Percentiles rank a stretch among this genome's conserved stretches.
These are phyloP conservation scores for Eumeta japonica DNA, from an alignment of 1,140 invertebrate genomes.

Conservation along the genomic window DNA sequence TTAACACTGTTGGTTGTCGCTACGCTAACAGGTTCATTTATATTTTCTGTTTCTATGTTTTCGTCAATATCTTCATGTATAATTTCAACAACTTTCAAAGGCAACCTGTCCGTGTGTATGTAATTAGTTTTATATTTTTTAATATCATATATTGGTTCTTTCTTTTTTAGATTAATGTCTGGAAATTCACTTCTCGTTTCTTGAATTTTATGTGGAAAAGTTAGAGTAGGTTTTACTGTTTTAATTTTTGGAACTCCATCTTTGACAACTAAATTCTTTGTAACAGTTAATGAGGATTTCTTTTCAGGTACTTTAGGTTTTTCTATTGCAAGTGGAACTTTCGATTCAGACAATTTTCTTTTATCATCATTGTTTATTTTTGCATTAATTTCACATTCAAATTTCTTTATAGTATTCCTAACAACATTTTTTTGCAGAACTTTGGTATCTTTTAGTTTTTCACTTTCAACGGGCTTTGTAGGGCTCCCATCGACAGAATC, in stretches of 20 bases:
- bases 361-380: conserved; percentile 29
- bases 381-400: conserved; percentile 47
- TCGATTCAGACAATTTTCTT: conserved; percentile 19
- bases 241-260: conserved; percentile 53
- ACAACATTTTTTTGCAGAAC: conserved; percentile 29
- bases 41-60: background rate
- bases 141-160: conserved; percentile 43
- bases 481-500: conserved; percentile 45
- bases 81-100: conserved; percentile 45
- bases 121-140: conserved; percentile 49
- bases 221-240: conserved; percentile 31
- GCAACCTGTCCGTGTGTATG: conserved; percentile 42
- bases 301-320: conserved; percentile 58
- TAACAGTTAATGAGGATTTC: conserved; percentile 46
- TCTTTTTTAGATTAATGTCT: conserved; percentile 26
- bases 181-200: conserved; percentile 10
- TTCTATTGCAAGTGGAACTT: conserved; percentile 29
- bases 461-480: conserved; percentile 17
- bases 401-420: conserved; percentile 47
- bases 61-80: conserved; percentile 34
- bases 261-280: conserved; percentile 50
- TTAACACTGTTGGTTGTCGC: background rate
- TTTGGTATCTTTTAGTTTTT: conserved; percentile 19
- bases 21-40: background rate
- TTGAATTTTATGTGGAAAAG: conserved; percentile 16